Percentiles rank a stretch among this genome's conserved stretches.
Evolutionary conservation across 2,797 vertebrate species (phyloP).

Genomic region (Propithecus perrieri): DNA sequence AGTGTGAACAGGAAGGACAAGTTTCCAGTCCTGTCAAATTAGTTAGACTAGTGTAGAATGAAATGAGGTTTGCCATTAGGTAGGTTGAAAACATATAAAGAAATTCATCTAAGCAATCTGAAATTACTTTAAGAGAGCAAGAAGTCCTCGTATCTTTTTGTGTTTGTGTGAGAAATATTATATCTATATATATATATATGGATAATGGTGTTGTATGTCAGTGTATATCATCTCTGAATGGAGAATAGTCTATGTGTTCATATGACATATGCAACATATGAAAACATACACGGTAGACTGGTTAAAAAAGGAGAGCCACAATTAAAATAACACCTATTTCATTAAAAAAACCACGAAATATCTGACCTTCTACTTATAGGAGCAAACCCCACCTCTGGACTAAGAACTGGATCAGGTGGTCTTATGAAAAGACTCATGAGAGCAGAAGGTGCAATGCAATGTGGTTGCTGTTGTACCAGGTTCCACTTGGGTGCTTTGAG

Average conservation of each 20-base stretch:
- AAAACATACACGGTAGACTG: not conserved
- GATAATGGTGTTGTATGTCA: not conserved
- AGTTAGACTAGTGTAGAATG: constrained; percentile 82
- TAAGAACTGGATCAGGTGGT: not conserved
- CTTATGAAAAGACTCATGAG: not conserved
- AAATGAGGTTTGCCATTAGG: constrained; percentile 81
- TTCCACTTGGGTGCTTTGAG: not conserved
- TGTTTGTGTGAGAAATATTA: not conserved
- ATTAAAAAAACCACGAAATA: not conserved
- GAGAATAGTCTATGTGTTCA: not conserved
- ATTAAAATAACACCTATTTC: not conserved
- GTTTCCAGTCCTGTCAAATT: constrained; percentile 85
- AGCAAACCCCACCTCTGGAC: not conserved
- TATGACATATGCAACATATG: not conserved
- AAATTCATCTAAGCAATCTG: constrained; percentile 72
- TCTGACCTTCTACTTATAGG: not conserved
- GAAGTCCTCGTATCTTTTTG: not conserved
- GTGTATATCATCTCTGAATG: not conserved
- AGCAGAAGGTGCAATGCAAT: not conserved
- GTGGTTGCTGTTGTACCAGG: not conserved
- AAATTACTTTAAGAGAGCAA: constrained; percentile 58
- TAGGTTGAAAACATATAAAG: constrained; percentile 79
- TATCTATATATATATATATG: not conserved
- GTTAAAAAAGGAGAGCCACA: not conserved
- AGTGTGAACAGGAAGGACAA: constrained; percentile 84